Base-by-base conservation (phyloP, 2,113 vertebrate genomes). In the Centropristis striata region DNA sequence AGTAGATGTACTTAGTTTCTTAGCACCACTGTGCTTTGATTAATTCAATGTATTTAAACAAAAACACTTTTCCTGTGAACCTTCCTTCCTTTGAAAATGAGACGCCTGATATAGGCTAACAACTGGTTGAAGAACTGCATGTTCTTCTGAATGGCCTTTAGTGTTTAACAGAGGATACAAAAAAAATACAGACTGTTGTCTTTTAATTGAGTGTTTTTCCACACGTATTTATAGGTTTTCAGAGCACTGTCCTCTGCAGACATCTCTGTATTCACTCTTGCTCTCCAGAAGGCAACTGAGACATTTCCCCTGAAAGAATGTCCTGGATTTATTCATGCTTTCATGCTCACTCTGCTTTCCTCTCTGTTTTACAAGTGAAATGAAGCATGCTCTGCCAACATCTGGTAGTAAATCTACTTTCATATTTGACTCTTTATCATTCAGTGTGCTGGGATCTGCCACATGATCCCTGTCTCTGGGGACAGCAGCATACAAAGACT, bases 321-420 rank as follows among this genome's bases (percentile, higher is more conserved):
- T 82, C 49, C 27, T 80, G 81, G 86, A 88, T 83, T 90, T 88
- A 79, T 83, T 75, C 80, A 70, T 65, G 57, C 80, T 77, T 81
- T 25, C 49, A 51, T 74, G 76, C 64, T 75, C 50, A 32, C 65
- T 18, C 78, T 74, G 80, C 67, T 87, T 80, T 63, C 32, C 36
- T 75, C 65, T 77, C 60, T 80, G 27, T 80, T 92, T 88, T 90
- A 86, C 76, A 85, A 91, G 78, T 89, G 68, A 92, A 87, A 92
- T 84, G 78, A 80, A 68, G 50, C 66, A 18, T 16, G 12, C 75
- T 65, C 71, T 75, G 87, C 90, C 86, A 93, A 91, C 90, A 93
- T 93, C 89, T 92, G 91, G 81, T 66, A 47, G 59, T 84, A 85
- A 87, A 86, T 78, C 65, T 67, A 64, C 86, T 84, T 87, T 92